Evolutionary conservation across 2,797 vertebrate genomes (phyloP), one percentile per base, ranked within the genome.

Genomic region (Cichlasoma orientale): DNA sequence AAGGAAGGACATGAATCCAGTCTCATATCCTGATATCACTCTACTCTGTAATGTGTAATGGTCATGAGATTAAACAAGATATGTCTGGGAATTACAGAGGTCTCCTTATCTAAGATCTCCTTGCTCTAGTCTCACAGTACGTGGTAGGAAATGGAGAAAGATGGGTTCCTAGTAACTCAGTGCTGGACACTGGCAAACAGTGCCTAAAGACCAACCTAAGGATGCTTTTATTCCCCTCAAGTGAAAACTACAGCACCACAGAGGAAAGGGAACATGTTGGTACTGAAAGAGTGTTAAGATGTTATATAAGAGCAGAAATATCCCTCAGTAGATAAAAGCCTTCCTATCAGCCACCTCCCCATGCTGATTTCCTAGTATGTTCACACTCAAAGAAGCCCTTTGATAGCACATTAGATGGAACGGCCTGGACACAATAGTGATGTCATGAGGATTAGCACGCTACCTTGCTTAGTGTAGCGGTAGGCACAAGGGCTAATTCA

Each of bases 331-430:
- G 94, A 95, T 95, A 92, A 95, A 94, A 92, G 90, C 86, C 79
- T 93, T 88, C 82, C 88, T 91, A 92, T 94, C 88, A 89, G 88
- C 89, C 72, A 86, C 87, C 90, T 92, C 87, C 90, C 89, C 79
- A 83, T 84, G 86, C 91, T 89, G 90, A 93, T 93, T 93, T 94
- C 89, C 86, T 81, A 85, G 88, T 86, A 81, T 78, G 38, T 88
- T 92, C 86, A 83, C 87, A 88, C 90, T 95, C 90, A 95, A 94
- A 94, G 89, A 86, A 86, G 84, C 79, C 85, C 90, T 93, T 95
- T 95, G 92, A 95, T 94, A 94, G 92, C 89, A 87, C 88, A 90
- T 95, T 95, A 95, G 90, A 92, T 72, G 91, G 92, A 95, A 95
- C 93, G 73, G 91, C 87, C 87, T 57, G 83, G 92, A 92, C 92